Evolutionary conservation across 1,140 invertebrate species (phyloP), one percentile per base, ranked within the genome.

Genomic region (Formica selysi): DNA sequence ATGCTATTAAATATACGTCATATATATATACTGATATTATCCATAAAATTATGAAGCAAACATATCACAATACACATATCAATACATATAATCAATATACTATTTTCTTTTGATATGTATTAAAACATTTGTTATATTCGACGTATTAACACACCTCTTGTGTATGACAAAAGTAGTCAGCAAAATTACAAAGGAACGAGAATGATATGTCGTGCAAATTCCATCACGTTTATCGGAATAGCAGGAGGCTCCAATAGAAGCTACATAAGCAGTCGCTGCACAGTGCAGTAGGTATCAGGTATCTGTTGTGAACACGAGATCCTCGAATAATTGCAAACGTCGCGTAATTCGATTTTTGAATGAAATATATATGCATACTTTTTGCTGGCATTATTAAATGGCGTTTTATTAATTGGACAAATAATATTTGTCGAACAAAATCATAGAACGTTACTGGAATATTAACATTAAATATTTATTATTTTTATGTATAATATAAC

Each of bases 161-260:
- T 13, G 0, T 32, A 64, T 78, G 36, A 32, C 32, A 54, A 38
- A 32, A 70, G n/a, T 8, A 70, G 22, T 80, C 44, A 54, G 76
- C 76, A 10, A 68, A 79, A 79, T 48, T 54, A 10, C 3, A 57
- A 70, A 68, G 68, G 13, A 68, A 67, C 10, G 51, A 51, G 13
- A 70, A 70, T 76, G 3, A 81, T 62, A 70, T 65, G 54, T 26
- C n/a, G 22, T 19, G 76, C 61, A 65, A 79, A 88, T 92, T 91
- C 67, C 78, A 38, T 88, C 73, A 79, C 85, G 80, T 84, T 83
- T 62, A 87, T 67, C 22, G 26, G 59, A 71, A 54, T 71, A 32
- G 54, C 22, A 51, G 32, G 51, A 85, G 65, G 76, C 70, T 71
- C 10, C 13, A 36, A 19, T 88, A 32, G 0, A 41, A 51, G 70